Percentiles rank a stretch among this genome's conserved stretches.
These are phyloP conservation scores for Acleris literana DNA, from an alignment of 2,888 invertebrate species.

Conservation along the genomic window DNA sequence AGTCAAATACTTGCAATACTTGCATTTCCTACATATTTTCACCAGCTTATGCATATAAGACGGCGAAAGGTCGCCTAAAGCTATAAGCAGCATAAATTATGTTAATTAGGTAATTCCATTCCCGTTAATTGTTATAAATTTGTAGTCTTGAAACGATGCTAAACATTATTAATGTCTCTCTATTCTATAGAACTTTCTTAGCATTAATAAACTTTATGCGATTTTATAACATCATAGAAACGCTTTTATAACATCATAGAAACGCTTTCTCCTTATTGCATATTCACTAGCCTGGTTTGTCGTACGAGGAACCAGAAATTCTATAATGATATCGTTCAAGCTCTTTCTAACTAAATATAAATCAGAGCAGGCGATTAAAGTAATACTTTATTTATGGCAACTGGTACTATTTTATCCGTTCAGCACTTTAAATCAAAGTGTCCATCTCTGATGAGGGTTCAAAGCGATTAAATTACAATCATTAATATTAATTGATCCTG, in stretches of 20 bases:
- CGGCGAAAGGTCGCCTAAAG: not conserved
- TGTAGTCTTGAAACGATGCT: too few relatives aligned
- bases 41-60: not conserved
- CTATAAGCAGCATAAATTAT: constrained; percentile 7
- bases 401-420: constrained; percentile 2
- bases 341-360: too few relatives aligned
- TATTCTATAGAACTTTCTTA: not conserved
- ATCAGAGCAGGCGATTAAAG: not conserved
- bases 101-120: constrained; percentile 1
- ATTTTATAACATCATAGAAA: too few relatives aligned
- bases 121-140: too few relatives aligned
- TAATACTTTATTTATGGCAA: constrained; percentile 4
- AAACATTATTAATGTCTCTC: not conserved
- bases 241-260: too few relatives aligned
- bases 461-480: constrained; percentile 14
- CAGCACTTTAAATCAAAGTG: constrained; percentile 6
- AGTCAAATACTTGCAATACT: not conserved
- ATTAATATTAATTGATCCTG: constrained; percentile 17
- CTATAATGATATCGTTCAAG: too few relatives aligned
- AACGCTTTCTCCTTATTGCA: not conserved
- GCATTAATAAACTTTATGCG: too few relatives aligned
- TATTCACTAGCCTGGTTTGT: not conserved
- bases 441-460: constrained; percentile 19
- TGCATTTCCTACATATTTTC: not conserved
- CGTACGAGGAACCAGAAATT: too few relatives aligned